Conservation (phyloP, 2,888 invertebrate genomes). For the Rhodophaea formosa region DNA sequence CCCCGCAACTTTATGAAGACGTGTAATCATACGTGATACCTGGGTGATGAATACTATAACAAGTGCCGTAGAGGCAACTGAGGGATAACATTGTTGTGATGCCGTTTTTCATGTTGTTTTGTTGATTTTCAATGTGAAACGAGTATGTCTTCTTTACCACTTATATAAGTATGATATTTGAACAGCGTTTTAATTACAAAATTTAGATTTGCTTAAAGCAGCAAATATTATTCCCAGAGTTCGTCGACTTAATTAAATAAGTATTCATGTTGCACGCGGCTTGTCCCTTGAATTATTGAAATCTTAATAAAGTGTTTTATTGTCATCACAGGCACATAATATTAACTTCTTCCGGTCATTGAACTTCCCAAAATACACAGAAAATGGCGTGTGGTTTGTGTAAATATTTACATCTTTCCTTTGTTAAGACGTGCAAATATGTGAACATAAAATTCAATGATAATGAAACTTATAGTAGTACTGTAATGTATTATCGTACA, state of each 20-base stretch:
- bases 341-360: background rate
- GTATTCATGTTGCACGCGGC: background rate
- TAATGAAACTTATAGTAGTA: background rate
- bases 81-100: too few species aligned
- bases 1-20: background rate
- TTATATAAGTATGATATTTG: too few species aligned
- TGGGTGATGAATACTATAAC: too few species aligned
- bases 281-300: background rate
- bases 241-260: background rate
- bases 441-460: background rate
- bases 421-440: background rate
- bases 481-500: too few species aligned
- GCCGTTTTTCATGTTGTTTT: too few species aligned
- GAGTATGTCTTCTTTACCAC: too few species aligned
- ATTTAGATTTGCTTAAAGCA: background rate
- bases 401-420: slow-evolving; percentile 3
- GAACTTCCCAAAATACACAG: background rate
- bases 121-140: too few species aligned
- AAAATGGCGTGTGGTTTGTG: background rate
- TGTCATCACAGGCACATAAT: background rate
- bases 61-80: too few species aligned
- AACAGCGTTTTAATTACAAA: too few species aligned
- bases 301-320: background rate
- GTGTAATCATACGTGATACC: too few species aligned
- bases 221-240: background rate